Conservation (phyloP, 2,113 vertebrate species). For the Alouatta palliata region DNA sequence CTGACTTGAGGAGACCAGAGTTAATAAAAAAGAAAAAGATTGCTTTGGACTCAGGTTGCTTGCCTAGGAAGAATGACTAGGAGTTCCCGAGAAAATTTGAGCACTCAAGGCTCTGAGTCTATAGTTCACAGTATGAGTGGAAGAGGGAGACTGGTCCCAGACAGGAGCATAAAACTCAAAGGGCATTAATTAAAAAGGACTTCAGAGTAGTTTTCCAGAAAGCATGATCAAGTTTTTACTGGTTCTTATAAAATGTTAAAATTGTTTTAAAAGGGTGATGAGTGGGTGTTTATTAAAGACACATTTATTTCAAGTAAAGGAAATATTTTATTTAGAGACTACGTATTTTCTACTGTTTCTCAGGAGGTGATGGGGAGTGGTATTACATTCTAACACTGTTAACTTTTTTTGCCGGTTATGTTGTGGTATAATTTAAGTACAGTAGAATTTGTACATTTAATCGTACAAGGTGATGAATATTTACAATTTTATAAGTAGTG, state of each 20-base stretch:
- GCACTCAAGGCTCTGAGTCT: background rate
- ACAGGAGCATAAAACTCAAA: background rate
- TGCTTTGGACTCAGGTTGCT: background rate
- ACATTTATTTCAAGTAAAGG: background rate
- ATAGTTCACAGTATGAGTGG: too few species aligned
- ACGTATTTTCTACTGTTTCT: background rate
- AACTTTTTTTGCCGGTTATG: background rate
- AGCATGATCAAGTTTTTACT: background rate
- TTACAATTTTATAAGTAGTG: background rate
- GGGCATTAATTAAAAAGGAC: background rate
- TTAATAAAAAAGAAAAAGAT: background rate
- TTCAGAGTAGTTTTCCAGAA: background rate
- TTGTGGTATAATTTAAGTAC: background rate
- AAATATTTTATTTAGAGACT: background rate
- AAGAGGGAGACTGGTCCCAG: background rate
- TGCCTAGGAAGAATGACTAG: background rate
- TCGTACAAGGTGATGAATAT: background rate
- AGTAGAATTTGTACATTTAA: background rate
- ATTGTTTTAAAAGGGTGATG: background rate
- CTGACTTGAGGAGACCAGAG: background rate
- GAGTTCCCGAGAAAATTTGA: background rate
- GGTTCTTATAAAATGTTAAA: background rate
- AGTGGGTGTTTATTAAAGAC: background rate
- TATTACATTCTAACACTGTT: background rate
- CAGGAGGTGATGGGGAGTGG: accelerated